phyloP scores from a whole-genome alignment of 2,113 vertebrate genomes.

The Pangasianodon hypophthalmus region DNA sequence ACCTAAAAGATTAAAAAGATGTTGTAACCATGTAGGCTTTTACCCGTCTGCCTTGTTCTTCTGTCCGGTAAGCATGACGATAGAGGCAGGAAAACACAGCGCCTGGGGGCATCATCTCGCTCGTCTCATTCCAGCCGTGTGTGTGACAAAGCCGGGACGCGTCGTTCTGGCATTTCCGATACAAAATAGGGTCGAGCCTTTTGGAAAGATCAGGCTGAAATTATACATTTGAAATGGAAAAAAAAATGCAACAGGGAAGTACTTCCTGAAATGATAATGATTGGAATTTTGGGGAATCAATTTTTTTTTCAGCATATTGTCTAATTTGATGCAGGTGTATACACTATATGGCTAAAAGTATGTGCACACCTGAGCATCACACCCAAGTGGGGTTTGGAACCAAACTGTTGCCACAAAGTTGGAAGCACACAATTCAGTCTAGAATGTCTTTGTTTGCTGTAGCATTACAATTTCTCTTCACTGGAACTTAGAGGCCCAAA shows the following conservation, averaged over 20 bases:
- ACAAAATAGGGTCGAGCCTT: slow-evolving; percentile 84
- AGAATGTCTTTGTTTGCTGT: no score
- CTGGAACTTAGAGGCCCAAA: no score
- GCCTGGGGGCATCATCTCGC: slow-evolving; percentile 82
- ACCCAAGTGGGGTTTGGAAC: neutral
- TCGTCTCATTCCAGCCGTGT: slow-evolving; percentile 87
- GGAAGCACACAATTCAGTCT: neutral
- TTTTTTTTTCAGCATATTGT: no score
- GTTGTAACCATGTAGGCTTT: slow-evolving; percentile 26
- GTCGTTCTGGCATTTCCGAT: slow-evolving; percentile 87
- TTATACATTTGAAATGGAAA: no score
- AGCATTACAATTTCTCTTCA: no score
- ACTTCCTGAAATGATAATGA: neutral
- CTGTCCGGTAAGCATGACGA: slow-evolving; percentile 85
- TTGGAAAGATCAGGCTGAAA: neutral
- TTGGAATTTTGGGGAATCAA: neutral
- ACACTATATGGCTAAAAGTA: neutral
- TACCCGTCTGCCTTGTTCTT: slow-evolving; percentile 87
- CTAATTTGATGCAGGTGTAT: neutral
- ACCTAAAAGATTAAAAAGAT: neutral
- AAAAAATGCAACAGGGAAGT: neutral
- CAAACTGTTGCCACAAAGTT: neutral
- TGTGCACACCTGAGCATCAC: neutral
- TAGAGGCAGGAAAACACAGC: slow-evolving; percentile 89
- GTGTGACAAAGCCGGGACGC: slow-evolving; percentile 86